Evolutionary conservation across 2,797 vertebrate species (phyloP).

Genomic region (Peromyscus eremicus): DNA sequence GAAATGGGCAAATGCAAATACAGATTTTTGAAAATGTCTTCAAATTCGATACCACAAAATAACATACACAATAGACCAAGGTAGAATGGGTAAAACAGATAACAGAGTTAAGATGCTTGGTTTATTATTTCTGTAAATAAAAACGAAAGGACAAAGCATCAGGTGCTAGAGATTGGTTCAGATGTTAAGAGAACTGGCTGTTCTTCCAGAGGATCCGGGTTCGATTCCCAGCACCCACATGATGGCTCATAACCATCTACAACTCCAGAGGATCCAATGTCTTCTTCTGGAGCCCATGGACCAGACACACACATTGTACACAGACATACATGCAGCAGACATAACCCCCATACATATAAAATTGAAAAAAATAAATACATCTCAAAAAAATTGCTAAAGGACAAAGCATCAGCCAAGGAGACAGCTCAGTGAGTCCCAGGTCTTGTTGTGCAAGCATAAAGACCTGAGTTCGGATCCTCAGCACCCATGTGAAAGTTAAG

Average conservation of each 20-base stretch:
- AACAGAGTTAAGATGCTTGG: not conserved
- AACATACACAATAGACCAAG: slow-evolving; percentile 21
- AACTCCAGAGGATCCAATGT: not conserved
- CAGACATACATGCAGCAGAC: not conserved
- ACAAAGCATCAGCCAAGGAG: not conserved
- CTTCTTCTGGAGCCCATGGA: not conserved
- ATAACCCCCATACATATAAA: not conserved
- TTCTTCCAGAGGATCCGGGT: not conserved
- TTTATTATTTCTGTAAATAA: not conserved
- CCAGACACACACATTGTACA: not conserved
- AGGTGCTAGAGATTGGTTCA: not conserved
- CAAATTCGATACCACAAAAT: not conserved
- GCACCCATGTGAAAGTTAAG: not conserved
- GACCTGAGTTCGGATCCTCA: not conserved
- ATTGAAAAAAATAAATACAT: not conserved
- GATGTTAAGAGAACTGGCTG: not conserved
- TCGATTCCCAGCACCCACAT: not conserved
- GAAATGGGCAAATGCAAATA: not conserved
- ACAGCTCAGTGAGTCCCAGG: not conserved
- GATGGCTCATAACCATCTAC: not conserved
- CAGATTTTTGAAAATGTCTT: not conserved
- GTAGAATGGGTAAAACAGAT: not conserved
- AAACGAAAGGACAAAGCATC: not conserved
- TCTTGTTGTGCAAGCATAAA: not conserved
- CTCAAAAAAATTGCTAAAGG: not conserved